Evolutionary conservation across 2,113 vertebrate genomes (phyloP), one percentile per base, ranked within the genome.

Genomic region (Sclerurus mexicanus): DNA sequence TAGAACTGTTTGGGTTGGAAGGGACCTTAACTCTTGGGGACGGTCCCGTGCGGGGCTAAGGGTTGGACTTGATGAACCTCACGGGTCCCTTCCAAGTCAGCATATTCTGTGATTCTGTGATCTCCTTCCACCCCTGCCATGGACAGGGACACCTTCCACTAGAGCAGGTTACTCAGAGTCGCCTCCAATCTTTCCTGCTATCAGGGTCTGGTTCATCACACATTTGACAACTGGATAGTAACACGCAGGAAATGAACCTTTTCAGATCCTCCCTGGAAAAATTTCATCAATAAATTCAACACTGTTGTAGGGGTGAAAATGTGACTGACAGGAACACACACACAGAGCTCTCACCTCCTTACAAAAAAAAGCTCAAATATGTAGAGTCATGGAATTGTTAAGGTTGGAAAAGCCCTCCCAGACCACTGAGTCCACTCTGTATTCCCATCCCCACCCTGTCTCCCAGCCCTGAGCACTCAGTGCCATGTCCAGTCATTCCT

Each of bases 371-470:
- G 50, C 40, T 69, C 76, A 49, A 40, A 64, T 19, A 42, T 13
- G 24, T 10, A 39, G 25, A 35, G 46, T 8, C 28, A 58, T 7
- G 30, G 71, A 49, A 25, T 28, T 12, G 12, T 10, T 66, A 12
- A 40, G 4, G 35, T 2, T 49, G 50, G 50, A 49, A 66, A 75
- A 58, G 24, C 5, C 3, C 16, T 49, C 42, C 42, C 6, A 5
- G 24, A 12, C 1, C 50, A 66, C 2, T 0, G 1, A 66, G 19
- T 6, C 18, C 40, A 5, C 14, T 0, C 40, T 56, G 9, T 64
- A n/a, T 2, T 28, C 5, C 5, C 0, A 19, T 3, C 2, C 40
- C 23, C 49, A 63, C 28, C 59, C 7, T 46, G n/a, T 22, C 22
- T 23, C 6, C 39, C 68, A 73, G 37, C 47, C 16, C 58, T 46